Evolutionary conservation across 2,113 vertebrate species (phyloP), one percentile per base, ranked within the genome.

Genomic region (Cranoglanis bouderius): DNA sequence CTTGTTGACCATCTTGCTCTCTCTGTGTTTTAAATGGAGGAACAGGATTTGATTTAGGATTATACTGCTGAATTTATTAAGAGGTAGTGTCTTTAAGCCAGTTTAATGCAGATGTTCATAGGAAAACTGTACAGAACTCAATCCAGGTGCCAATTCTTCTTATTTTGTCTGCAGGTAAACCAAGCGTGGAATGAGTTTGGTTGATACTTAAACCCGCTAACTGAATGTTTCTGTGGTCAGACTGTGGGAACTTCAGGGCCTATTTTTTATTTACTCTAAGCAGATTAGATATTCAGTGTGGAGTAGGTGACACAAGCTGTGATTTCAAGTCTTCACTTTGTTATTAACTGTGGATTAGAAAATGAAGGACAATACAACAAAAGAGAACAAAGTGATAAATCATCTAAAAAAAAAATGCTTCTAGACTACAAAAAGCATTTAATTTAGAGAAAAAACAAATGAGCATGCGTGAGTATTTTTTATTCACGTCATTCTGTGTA

Each of bases 1-100:
- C 67, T 88, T 53, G 6, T 26, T 77, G 35, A 84, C 63, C 38
- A 55, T 83, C 38, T 74, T 24, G 2, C 35, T 83, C 51, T 32
- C 53, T 49, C n/a, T 43, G 35, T 46, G 61, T 29, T 89, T 85
- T 87, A 88, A 93, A 94, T 91, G 87, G 91, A 87, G 88, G 86
- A 92, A 88, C 91, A 89, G 89, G 88, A 94, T 92, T 93, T 93
- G 93, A 93, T 93, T 88, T 90, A 83, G 93, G 93, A 94, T 92
- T 94, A 94, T 87, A 89, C 84, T 77, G 89, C 85, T 59, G 78
- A 86, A 35, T 38, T 35, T 21, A n/a, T n/a, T 8, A 81, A 19
- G 49, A 88, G 46, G 86, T 90, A 43, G 87, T 72, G 35, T 91
- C 88, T 92, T 84, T 88, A 84, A 70, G 90, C 29, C 32, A 4